Evolutionary conservation across 2,797 vertebrate species (phyloP).

Genomic region (Scomberomorus guttatus): DNA sequence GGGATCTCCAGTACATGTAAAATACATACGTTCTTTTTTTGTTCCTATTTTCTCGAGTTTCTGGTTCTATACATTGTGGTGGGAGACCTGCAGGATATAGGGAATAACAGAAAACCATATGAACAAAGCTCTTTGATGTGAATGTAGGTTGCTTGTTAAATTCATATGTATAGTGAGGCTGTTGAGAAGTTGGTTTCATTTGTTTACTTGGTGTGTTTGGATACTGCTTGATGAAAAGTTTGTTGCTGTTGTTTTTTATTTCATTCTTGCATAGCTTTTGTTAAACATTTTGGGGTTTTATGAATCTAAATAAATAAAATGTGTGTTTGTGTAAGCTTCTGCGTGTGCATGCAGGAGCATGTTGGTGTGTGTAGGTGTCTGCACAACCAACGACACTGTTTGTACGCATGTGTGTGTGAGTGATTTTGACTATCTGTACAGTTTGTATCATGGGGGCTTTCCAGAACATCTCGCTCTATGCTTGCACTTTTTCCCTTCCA

Average conservation of each 20-base stretch:
- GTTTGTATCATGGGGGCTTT: constrained; percentile 66
- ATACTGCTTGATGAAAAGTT: constrained; percentile 71
- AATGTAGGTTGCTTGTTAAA: constrained; percentile 27
- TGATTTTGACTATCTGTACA: constrained; percentile 42
- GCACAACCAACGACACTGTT: constrained; percentile 29
- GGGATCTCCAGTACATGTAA: constrained; percentile 37
- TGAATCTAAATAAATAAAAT: constrained; percentile 75
- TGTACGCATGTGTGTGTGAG: constrained; percentile 21
- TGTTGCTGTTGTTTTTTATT: constrained; percentile 65
- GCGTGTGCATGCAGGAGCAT: constrained; percentile 61
- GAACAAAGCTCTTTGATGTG: constrained; percentile 28
- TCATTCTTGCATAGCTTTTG: constrained; percentile 70
- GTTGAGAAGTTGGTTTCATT: constrained; percentile 58
- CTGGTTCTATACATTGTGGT: constrained; percentile 12
- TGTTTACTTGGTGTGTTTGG: constrained; percentile 67
- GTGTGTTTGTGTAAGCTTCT: constrained; percentile 73
- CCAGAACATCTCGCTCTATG: constrained; percentile 55
- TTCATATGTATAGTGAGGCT: constrained; percentile 39
- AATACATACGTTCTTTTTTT: constrained; percentile 20
- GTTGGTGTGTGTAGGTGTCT: constrained; percentile 56
- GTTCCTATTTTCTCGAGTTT: not conserved
- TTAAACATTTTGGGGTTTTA: constrained; percentile 77
- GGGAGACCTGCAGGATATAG: not conserved
- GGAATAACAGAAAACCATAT: not conserved
- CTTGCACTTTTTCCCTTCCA: constrained; percentile 50